A percentile compares a stretch with the other conserved stretches of the same genome.
Evolutionary conservation across 1,140 invertebrate genomes (phyloP).

Genomic region (Drosophila santomea): DNA sequence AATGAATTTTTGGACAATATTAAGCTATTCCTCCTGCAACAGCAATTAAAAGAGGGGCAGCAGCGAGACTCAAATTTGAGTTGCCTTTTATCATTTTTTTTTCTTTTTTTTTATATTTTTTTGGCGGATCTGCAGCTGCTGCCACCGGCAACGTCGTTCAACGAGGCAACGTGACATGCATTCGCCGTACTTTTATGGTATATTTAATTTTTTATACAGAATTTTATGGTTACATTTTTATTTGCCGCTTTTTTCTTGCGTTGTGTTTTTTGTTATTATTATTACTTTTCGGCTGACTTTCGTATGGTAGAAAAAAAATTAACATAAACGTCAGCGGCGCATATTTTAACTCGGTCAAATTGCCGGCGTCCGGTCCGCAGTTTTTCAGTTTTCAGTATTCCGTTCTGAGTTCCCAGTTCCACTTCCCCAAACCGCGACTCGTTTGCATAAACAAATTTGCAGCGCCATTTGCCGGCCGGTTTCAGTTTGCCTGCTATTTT

Average conservation of each 20-base stretch:
- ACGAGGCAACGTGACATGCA: conserved; percentile 70
- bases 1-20: conserved; percentile 79
- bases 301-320: conserved; percentile 63
- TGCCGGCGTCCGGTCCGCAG: conserved; percentile 74
- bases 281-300: conserved; percentile 36
- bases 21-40: conserved; percentile 61
- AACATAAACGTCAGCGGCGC: conserved; percentile 79
- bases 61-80: conserved; percentile 59
- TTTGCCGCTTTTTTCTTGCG: conserved; percentile 58
- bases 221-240: conserved; percentile 62
- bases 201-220: conserved; percentile 17
- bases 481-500: conserved; percentile 52
- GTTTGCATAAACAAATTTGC: conserved; percentile 81
- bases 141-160: conserved; percentile 48
- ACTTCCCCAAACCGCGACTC: conserved; percentile 30
- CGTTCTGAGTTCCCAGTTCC: conserved; percentile 12
- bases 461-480: conserved; percentile 78
- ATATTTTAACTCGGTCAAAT: conserved; percentile 83
- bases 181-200: conserved; percentile 36
- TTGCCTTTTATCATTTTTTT: conserved; percentile 8
- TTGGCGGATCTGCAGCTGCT: conserved; percentile 63
- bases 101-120: neutral
- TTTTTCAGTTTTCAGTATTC: conserved; percentile 21
- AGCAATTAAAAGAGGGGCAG: conserved; percentile 70
- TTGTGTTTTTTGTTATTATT: conserved; percentile 15